These are phyloP conservation scores for Hydrocynus forskahlii DNA, from an alignment of 2,797 vertebrate species.

Conservation along the genomic window DNA sequence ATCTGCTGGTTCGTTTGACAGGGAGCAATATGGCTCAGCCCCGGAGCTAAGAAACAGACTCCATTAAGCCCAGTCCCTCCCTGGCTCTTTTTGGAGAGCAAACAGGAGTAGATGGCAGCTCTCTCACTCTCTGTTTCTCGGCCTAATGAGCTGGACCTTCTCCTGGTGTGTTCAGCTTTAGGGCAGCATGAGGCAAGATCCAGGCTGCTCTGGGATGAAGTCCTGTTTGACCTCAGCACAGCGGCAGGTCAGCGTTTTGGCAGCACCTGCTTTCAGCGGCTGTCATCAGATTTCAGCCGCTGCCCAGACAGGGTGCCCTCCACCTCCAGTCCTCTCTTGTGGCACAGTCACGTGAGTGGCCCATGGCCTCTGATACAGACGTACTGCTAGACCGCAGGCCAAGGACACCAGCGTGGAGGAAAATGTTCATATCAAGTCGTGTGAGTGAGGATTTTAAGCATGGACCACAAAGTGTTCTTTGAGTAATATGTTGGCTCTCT, in stretches of 20 bases:
- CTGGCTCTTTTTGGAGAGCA: conserved; percentile 35
- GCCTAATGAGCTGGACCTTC: conserved; percentile 46
- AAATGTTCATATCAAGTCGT: conserved; percentile 29
- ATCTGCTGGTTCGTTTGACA: conserved; percentile 32
- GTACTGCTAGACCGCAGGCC: conserved; percentile 21
- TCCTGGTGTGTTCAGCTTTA: conserved; percentile 32
- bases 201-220: conserved; percentile 47
- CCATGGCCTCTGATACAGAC: conserved; percentile 12
- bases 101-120: conserved; percentile 11
- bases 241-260: conserved; percentile 37
- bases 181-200: conserved; percentile 34
- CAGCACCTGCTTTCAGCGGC: conserved; percentile 53
- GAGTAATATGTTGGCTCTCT: too few relatives aligned
- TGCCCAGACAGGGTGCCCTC: conserved; percentile 47
- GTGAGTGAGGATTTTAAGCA: too few relatives aligned
- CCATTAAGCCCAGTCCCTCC: conserved; percentile 39
- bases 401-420: conserved; percentile 24
- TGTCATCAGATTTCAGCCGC: conserved; percentile 52
- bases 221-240: conserved; percentile 56
- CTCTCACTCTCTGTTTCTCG: conserved; percentile 21
- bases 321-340: conserved; percentile 34
- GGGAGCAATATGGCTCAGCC: conserved; percentile 40
- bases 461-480: too few relatives aligned
- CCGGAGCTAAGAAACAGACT: conserved; percentile 31
- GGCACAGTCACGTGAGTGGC: conserved; percentile 34